Conservation (phyloP, 2,797 vertebrate genomes). For the Girardinus metallicus region DNA sequence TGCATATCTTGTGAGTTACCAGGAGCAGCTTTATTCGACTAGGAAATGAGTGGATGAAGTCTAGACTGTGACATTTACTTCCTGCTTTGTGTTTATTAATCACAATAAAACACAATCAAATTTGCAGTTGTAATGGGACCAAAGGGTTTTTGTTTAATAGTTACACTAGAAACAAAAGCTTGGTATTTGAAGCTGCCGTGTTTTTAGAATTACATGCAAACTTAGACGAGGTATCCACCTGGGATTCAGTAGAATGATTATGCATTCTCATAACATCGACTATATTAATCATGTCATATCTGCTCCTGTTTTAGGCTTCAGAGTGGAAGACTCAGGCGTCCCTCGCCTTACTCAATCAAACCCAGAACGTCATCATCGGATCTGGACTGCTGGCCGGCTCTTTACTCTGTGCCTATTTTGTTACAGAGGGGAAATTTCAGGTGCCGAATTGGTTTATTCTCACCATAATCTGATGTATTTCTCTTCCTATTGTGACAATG, state of each 20-base stretch:
- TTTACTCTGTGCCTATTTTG: conserved; percentile 93
- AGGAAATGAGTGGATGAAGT: neutral
- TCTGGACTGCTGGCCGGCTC: conserved; percentile 90
- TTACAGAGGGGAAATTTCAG: conserved; percentile 88
- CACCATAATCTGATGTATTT: neutral
- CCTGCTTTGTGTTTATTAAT: too few relatives aligned
- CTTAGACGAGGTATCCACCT: neutral
- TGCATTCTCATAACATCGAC: neutral
- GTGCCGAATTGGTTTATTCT: conserved; percentile 61
- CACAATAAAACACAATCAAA: too few relatives aligned
- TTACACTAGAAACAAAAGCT: neutral
- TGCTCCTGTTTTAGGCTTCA: conserved; percentile 74
- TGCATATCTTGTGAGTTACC: neutral
- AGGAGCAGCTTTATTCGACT: neutral
- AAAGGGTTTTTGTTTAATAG: neutral
- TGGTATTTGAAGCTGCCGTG: neutral
- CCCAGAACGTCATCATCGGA: conserved; percentile 93
- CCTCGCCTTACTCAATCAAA: conserved; percentile 93
- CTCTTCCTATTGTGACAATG: neutral
- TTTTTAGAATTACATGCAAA: neutral
- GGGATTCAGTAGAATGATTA: neutral
- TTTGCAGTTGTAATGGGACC: neutral
- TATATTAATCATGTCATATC: neutral
- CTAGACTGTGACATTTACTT: neutral
- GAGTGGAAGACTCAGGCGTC: conserved; percentile 96